phyloP scores from a whole-genome alignment of 2,888 invertebrate genomes.

The Eupeodes latifasciatus region DNA sequence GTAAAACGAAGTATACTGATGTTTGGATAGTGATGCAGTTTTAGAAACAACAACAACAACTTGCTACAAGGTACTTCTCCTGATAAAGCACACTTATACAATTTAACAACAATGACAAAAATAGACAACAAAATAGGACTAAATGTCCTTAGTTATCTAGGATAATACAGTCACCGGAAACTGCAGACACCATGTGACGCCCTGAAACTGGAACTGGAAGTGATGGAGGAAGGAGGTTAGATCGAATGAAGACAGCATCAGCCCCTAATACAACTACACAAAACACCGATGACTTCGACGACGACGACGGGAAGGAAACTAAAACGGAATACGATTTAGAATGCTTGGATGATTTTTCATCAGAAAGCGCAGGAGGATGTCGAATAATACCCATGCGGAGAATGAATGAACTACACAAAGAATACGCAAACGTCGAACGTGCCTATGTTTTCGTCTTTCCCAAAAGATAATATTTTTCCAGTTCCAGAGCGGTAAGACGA shows the following conservation, averaged over 20 bases:
- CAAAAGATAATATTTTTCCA: conserved; percentile 36
- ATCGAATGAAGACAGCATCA: background rate
- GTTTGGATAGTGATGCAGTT: conserved; percentile 14
- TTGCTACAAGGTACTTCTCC: background rate
- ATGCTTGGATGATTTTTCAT: conserved; percentile 27
- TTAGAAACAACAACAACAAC: background rate
- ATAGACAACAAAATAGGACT: conserved; percentile 36
- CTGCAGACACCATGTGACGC: conserved; percentile 45
- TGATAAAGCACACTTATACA: conserved; percentile 40
- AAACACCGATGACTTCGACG: background rate
- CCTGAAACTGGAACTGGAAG: background rate
- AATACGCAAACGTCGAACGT: background rate
- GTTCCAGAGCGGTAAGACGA: background rate
- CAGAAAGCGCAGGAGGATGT: conserved; percentile 1
- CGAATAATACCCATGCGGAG: background rate
- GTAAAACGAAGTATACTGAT: conserved; percentile 16
- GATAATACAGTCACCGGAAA: conserved; percentile 59
- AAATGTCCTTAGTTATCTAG: conserved; percentile 63
- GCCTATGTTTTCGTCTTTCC: conserved; percentile 23
- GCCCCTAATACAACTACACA: background rate
- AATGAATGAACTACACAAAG: background rate
- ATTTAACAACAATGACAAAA: conserved; percentile 25
- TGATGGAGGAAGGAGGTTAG: conserved; percentile 6
- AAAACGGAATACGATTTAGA: conserved; percentile 42
- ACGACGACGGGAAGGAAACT: conserved; percentile 1